These are phyloP conservation scores for Phenganax marumi DNA, from an alignment of 92 coral and sea anemone species.

Conservation along the genomic window DNA sequence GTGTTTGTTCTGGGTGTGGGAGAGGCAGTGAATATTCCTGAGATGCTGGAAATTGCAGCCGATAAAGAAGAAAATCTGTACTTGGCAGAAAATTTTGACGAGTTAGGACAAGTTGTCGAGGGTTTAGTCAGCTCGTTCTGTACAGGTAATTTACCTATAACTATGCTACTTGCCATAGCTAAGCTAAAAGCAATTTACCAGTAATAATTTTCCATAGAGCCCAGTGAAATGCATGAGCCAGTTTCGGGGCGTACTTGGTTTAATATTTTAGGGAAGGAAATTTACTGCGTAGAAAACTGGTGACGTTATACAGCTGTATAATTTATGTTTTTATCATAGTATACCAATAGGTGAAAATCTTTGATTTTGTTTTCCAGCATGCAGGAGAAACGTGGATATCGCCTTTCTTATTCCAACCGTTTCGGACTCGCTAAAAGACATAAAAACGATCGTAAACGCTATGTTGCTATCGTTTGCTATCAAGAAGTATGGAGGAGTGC, in stretches of 20 bases:
- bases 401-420: constrained; percentile 36
- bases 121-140: constrained; percentile 25
- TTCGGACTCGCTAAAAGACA: neutral
- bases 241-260: too few species aligned
- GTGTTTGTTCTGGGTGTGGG: constrained; percentile 40
- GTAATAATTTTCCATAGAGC: neutral
- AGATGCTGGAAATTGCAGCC: constrained; percentile 37
- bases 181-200: neutral
- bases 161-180: too few species aligned
- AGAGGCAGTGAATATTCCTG: constrained; percentile 24
- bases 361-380: constrained; percentile 4
- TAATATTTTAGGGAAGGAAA: too few species aligned
- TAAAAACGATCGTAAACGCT: neutral
- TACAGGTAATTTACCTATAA: constrained; percentile 10
- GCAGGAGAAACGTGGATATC: constrained; percentile 20
- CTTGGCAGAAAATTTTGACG: constrained; percentile 31
- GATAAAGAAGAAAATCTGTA: constrained; percentile 37
- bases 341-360: neutral
- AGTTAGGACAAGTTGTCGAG: constrained; percentile 11
- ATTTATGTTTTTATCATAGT: too few species aligned
- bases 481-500: constrained; percentile 27
- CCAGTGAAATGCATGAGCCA: too few species aligned
- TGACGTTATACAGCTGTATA: too few species aligned
- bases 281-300: too few species aligned
- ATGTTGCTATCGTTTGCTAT: constrained; percentile 25